Conservation (phyloP, 2,797 vertebrate species). For the Leptodactylus fallax region DNA sequence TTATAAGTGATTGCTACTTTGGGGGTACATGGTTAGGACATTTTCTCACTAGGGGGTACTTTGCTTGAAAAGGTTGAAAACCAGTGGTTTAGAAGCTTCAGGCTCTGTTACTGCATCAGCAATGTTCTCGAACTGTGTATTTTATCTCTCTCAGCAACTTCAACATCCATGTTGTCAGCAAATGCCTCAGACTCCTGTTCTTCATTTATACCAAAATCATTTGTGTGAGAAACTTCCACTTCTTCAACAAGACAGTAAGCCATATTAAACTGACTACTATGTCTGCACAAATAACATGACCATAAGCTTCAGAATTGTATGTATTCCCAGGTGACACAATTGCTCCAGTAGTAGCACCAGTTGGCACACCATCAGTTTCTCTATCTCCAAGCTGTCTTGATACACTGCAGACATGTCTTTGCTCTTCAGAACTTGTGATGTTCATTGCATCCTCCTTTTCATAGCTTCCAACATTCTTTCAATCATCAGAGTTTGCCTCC, state of each 20-base stretch:
- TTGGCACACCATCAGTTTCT: slow-evolving; percentile 66
- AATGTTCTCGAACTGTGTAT: slow-evolving; percentile 31
- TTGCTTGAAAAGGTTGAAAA: too few species aligned
- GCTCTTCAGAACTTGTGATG: slow-evolving; percentile 79
- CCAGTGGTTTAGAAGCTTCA: slow-evolving; percentile 59
- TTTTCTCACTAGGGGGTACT: too few species aligned
- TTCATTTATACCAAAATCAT: slow-evolving; percentile 71
- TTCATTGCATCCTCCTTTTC: slow-evolving; percentile 82
- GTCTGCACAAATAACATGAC: slow-evolving; percentile 47
- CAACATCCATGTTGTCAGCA: slow-evolving; percentile 62
- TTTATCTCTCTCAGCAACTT: slow-evolving; percentile 66
- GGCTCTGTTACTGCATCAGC: slow-evolving; percentile 64
- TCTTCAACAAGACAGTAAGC: slow-evolving; percentile 65
- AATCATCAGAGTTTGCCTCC: slow-evolving; percentile 67
- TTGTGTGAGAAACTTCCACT: slow-evolving; percentile 78
- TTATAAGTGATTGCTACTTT: too few species aligned
- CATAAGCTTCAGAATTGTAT: slow-evolving; percentile 68
- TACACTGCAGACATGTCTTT: slow-evolving; percentile 64
- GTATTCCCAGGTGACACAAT: slow-evolving; percentile 67
- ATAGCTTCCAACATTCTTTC: slow-evolving; percentile 67
- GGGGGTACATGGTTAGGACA: too few species aligned
- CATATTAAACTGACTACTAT: slow-evolving; percentile 63
- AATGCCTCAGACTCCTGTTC: slow-evolving; percentile 69
- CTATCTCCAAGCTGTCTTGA: slow-evolving; percentile 63
- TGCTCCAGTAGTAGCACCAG: slow-evolving; percentile 71